These are phyloP conservation scores for Archegozetes longisetosus DNA, from an alignment of 1,140 invertebrate genomes.

Conservation along the genomic window DNA sequence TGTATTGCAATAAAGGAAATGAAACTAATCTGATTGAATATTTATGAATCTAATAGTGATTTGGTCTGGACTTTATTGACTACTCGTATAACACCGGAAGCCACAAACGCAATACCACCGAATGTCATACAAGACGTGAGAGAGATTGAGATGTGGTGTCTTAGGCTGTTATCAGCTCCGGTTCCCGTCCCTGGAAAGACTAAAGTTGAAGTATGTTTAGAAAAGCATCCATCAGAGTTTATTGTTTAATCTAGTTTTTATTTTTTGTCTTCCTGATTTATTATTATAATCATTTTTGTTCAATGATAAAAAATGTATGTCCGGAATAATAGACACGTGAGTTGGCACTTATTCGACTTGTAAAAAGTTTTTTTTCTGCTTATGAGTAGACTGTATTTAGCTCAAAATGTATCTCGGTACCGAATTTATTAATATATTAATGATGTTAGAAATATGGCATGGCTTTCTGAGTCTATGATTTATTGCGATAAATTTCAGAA, in stretches of 20 bases:
- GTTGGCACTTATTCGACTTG: neutral
- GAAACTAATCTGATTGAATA: neutral
- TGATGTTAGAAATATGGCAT: too few relatives aligned
- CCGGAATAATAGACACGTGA: neutral
- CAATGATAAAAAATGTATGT: neutral
- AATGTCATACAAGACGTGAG: constrained; percentile 86
- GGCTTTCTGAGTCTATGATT: too few relatives aligned
- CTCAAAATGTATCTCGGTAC: too few relatives aligned
- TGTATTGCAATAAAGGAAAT: too few relatives aligned
- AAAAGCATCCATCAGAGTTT: neutral
- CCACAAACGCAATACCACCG: constrained; percentile 42
- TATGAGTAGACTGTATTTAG: too few relatives aligned
- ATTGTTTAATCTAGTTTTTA: too few relatives aligned
- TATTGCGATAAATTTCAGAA: too few relatives aligned
- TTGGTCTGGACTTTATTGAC: constrained; percentile 32
- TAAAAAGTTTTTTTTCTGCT: too few relatives aligned
- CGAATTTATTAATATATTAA: too few relatives aligned
- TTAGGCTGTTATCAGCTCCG: constrained; percentile 82
- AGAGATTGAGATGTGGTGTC: constrained; percentile 97
- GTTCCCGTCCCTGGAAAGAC: constrained; percentile 95
- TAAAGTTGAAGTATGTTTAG: constrained; percentile 54
- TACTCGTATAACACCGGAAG: constrained; percentile 44
- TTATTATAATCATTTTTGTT: neutral
- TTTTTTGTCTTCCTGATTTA: too few relatives aligned
- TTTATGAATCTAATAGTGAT: constrained; percentile 25